Evolutionary conservation across 2,797 vertebrate genomes (phyloP).

Genomic region (Gymnothorax reevesii): DNA sequence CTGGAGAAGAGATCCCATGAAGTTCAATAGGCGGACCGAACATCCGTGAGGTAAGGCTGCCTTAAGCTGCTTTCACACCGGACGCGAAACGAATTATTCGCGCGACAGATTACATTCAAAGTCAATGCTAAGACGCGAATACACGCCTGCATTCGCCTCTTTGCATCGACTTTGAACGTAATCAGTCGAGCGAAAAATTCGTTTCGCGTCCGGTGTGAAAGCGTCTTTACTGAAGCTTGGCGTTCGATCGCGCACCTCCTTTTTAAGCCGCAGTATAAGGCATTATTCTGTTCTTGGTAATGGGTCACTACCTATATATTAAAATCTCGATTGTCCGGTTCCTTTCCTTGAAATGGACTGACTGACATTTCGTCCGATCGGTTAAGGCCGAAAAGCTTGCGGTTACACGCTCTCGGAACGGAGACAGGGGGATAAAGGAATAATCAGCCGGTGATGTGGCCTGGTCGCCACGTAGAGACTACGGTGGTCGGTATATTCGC

Average conservation of each 20-base stretch:
- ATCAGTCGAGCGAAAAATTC: too few relatives aligned
- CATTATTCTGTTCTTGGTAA: too few relatives aligned
- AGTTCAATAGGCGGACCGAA: constrained; percentile 47
- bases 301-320: neutral
- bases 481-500: neutral
- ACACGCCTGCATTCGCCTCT: too few relatives aligned
- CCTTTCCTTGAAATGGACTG: constrained; percentile 49
- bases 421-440: neutral
- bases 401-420: constrained; percentile 46
- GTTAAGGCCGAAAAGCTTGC: neutral
- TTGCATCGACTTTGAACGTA: too few relatives aligned
- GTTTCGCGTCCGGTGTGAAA: too few relatives aligned
- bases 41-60: constrained; percentile 58
- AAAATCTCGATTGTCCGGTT: neutral
- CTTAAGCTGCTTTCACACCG: too few relatives aligned
- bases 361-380: constrained; percentile 59
- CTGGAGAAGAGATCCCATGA: constrained; percentile 52
- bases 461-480: neutral
- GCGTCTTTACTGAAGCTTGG: neutral
- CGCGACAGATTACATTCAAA: too few relatives aligned
- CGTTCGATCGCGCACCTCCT: neutral
- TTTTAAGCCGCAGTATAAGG: neutral
- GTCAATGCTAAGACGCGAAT: too few relatives aligned
- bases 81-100: too few relatives aligned
- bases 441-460: neutral